A percentile compares a stretch with the other conserved stretches of the same genome.
Conservation (phyloP, 1,140 invertebrate species). For the Platyscapa corneri region DNA sequence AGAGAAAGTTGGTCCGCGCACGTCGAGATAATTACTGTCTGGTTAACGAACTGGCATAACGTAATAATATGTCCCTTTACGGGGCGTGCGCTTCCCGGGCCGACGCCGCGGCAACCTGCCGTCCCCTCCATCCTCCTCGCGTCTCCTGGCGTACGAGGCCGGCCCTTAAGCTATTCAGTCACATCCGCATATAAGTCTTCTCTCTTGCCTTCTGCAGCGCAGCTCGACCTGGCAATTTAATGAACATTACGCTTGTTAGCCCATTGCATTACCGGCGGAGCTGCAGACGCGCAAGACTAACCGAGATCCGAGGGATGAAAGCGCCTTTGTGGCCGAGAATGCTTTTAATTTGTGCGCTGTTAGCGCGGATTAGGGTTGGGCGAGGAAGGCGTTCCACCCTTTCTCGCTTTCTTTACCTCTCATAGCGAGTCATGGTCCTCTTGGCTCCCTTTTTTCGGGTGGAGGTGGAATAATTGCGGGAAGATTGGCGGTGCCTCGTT, state of each 20-base stretch:
- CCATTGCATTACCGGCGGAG: conserved; percentile 55
- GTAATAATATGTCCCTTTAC: conserved; percentile 60
- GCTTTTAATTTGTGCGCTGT: conserved; percentile 60
- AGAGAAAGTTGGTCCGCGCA: background rate
- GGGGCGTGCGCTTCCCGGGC: background rate
- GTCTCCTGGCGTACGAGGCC: background rate
- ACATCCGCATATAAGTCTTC: conserved; percentile 27
- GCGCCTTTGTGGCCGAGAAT: conserved; percentile 59
- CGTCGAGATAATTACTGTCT: conserved; percentile 58
- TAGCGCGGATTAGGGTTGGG: conserved; percentile 58
- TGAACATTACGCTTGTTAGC: conserved; percentile 63
- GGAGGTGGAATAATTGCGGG: conserved; percentile 3
- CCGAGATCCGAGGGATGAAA: conserved; percentile 42
- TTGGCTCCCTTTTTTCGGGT: background rate
- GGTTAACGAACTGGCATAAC: conserved; percentile 62
- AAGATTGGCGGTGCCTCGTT: conserved; percentile 19
- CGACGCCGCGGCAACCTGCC: background rate
- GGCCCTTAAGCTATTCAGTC: conserved; percentile 11
- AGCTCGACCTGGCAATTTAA: conserved; percentile 55
- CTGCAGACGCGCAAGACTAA: background rate
- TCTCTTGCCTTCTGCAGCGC: background rate
- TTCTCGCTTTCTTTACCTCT: background rate
- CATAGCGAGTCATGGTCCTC: too few species aligned
- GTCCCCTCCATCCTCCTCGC: background rate
- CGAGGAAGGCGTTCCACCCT: background rate